phyloP scores from a whole-genome alignment of 2,113 vertebrate species.

The Phyllostomus discolor region DNA sequence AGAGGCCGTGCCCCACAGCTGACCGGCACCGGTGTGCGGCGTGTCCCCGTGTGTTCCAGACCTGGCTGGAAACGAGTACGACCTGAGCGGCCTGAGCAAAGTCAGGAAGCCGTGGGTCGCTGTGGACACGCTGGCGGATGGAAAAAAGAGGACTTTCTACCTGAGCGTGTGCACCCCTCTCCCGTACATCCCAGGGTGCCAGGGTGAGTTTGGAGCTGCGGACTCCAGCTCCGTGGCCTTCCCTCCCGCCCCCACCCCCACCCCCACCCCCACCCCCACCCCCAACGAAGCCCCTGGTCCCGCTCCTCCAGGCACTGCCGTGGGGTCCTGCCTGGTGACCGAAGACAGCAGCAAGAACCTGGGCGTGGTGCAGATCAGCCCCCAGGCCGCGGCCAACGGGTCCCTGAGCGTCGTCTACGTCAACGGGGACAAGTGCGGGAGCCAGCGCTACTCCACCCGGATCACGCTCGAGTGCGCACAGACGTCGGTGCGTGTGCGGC shows the following conservation, averaged over 20 bases:
- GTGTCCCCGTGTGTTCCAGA: constrained; percentile 78
- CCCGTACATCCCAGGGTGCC: constrained; percentile 81
- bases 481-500: constrained; percentile 78
- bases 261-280: fast-evolving
- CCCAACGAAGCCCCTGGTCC: fast-evolving
- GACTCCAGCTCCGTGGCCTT: fast-evolving
- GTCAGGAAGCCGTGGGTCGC: constrained; percentile 86
- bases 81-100: constrained; percentile 88
- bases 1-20: fast-evolving
- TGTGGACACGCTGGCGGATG: constrained; percentile 82
- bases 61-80: constrained; percentile 90
- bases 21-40: fast-evolving
- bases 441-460: constrained; percentile 88
- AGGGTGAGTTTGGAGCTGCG: constrained; percentile 76
- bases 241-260: fast-evolving
- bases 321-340: constrained; percentile 88
- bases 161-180: constrained; percentile 93
- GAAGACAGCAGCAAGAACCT: constrained; percentile 81
- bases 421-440: constrained; percentile 87
- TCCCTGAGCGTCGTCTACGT: constrained; percentile 91
- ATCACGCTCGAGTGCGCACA: constrained; percentile 92
- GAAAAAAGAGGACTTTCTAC: constrained; percentile 85
- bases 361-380: constrained; percentile 91
- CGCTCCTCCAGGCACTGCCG: constrained; percentile 83
- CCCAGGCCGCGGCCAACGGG: constrained; percentile 86